phyloP scores from a whole-genome alignment of 35 echinoderm and acorn worm species.

The Ophiothrix spiculata region DNA sequence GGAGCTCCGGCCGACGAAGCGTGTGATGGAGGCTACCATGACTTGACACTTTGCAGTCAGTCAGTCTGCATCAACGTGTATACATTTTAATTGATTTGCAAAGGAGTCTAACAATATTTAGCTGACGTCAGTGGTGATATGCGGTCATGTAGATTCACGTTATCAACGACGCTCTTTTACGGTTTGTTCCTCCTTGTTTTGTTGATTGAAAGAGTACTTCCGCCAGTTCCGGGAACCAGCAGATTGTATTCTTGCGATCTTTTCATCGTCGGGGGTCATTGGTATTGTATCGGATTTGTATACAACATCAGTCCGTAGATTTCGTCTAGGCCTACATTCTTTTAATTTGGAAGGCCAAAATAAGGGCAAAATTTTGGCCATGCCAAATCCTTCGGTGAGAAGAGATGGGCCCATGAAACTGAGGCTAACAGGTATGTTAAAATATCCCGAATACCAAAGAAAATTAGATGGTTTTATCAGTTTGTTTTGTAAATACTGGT shows the following conservation, averaged over 20 bases:
- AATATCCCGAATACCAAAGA: background rate
- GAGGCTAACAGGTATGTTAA: constrained; percentile 29
- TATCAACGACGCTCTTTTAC: background rate
- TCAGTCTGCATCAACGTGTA: constrained; percentile 5
- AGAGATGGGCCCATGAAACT: constrained; percentile 42
- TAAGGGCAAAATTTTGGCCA: constrained; percentile 8
- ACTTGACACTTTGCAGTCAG: background rate
- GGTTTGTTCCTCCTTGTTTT: background rate
- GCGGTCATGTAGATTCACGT: background rate
- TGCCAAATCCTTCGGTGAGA: constrained; percentile 43
- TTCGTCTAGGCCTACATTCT: constrained; percentile 14
- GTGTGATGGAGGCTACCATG: background rate
- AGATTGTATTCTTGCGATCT: background rate
- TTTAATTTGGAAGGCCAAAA: background rate
- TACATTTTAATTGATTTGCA: constrained; percentile 5
- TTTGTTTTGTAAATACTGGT: background rate
- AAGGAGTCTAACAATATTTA: background rate
- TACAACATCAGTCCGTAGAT: background rate
- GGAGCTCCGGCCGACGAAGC: no score
- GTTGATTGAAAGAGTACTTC: background rate
- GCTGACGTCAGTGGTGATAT: constrained; percentile 11
- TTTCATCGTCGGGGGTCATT: constrained; percentile 7
- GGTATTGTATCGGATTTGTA: constrained; percentile 12
- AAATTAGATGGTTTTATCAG: background rate
- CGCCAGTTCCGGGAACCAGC: background rate